Evolutionary conservation across 2,888 invertebrate species (phyloP).

Genomic region (Neoitamus cyanurus): DNA sequence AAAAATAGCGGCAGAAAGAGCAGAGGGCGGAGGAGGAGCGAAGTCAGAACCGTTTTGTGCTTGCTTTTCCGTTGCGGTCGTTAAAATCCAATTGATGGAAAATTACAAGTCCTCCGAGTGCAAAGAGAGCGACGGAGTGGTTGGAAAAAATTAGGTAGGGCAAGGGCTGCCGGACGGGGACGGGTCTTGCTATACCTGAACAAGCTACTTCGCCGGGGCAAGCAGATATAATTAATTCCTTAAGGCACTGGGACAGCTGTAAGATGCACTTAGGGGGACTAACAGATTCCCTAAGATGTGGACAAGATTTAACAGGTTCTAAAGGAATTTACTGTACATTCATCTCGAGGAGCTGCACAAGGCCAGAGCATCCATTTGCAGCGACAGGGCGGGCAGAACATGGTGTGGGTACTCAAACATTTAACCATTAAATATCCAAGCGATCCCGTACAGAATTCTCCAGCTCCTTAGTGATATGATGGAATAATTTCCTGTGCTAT

Average conservation of each 20-base stretch:
- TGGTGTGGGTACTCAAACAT: neutral
- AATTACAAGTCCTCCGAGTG: neutral
- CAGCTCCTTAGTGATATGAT: constrained; percentile 6
- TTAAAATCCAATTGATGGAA: neutral
- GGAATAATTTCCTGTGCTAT: constrained; percentile 41
- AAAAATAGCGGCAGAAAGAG: neutral
- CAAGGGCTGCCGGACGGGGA: neutral
- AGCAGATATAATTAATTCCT: neutral
- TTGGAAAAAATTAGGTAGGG: neutral
- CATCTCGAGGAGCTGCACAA: neutral
- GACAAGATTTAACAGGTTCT: neutral
- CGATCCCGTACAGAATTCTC: constrained; percentile 4
- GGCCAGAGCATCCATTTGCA: neutral
- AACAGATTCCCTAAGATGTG: neutral
- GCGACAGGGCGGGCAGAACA: neutral
- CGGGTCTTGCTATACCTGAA: neutral
- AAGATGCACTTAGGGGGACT: neutral
- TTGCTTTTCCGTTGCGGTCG: neutral
- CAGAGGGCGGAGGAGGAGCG: neutral
- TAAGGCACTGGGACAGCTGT: neutral
- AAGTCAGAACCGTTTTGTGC: neutral
- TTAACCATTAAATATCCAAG: neutral
- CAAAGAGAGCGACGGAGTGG: neutral
- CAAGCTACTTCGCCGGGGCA: neutral
- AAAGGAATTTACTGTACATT: neutral